These are phyloP conservation scores for Anodontia alba DNA, from an alignment of 2,888 invertebrate species.

Conservation along the genomic window DNA sequence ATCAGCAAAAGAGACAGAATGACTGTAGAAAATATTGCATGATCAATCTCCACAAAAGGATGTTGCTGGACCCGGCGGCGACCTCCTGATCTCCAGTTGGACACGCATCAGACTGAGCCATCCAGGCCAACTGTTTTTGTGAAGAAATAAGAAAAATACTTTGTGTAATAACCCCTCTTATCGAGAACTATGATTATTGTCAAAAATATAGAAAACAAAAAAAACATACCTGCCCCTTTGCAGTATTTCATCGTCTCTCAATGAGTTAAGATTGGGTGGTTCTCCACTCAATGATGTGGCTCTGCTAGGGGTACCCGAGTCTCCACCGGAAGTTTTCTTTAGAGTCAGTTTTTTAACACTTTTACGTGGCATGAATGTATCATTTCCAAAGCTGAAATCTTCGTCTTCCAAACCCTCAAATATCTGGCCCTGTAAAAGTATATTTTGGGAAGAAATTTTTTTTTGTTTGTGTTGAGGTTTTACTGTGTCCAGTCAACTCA, in stretches of 20 bases:
- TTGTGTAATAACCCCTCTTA: too few species aligned
- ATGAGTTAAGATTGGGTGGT: slow-evolving; percentile 51
- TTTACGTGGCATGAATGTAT: slow-evolving; percentile 85
- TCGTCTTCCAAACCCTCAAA: slow-evolving; percentile 96
- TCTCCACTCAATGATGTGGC: slow-evolving; percentile 68
- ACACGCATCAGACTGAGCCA: too few species aligned
- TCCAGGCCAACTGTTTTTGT: too few species aligned
- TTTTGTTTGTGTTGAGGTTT: neutral
- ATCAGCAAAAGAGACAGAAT: too few species aligned
- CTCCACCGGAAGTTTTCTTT: slow-evolving; percentile 82
- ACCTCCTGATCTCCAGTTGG: too few species aligned
- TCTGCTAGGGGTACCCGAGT: slow-evolving; percentile 64
- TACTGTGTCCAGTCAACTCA: too few species aligned
- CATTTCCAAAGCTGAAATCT: slow-evolving; percentile 82
- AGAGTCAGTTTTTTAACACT: slow-evolving; percentile 91
- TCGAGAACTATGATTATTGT: too few species aligned
- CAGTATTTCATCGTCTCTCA: slow-evolving; percentile 56
- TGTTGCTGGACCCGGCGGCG: too few species aligned
- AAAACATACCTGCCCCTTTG: slow-evolving; percentile 45
- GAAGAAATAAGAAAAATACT: too few species aligned
- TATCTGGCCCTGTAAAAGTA: slow-evolving; percentile 84
- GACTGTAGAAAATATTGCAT: too few species aligned
- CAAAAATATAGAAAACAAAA: too few species aligned
- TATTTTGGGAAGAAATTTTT: neutral
- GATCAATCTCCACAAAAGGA: too few species aligned